Evolutionary conservation across 2,797 vertebrate species (phyloP), one percentile per base, ranked within the genome.

Genomic region (Lateolabrax maculatus): DNA sequence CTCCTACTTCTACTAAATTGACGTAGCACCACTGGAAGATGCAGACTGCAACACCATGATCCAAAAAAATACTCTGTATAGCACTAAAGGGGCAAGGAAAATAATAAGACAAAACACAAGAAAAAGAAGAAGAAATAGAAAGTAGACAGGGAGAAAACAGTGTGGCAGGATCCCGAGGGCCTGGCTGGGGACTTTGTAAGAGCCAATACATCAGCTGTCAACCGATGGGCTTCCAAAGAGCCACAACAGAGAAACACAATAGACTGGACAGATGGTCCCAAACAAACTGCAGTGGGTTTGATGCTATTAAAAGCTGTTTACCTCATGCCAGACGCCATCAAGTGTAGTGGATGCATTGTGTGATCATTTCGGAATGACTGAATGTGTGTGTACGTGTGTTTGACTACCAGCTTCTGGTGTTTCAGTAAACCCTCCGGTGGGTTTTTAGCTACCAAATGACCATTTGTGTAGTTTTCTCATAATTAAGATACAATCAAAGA

Each of bases 291-390:
- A 81, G 94, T 87, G 88, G 83, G 95, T 95, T 95, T 95, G 80
- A 93, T 92, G 95, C 96, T 96, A 96, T 96, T 96, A 96, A 96
- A 96, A 96, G 96, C 96, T 94, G 95, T 96, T 96, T 95, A 95
- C 96, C 95, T 96, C 94, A 93, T 92, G 95, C 87, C 88, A 92
- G 89, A 92, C 81, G 51, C 80, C 67, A 52, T 80, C 79, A 55
- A 77, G 84, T 85, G 73, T 53, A 53, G 63, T 75, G 75, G 64
- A 77, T 75, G 66, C 64, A 82, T 86, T 89, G 89, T 84, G 68
- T 86, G 86, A 85, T 87, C 82, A 80, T 84, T 79, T 84, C 21
- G 68, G 71, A 89, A 74, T 84, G 77, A 80, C 65, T 71, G n/a
- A 51, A 62, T 56, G 78, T 82, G 81, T 78, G 66, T 75, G 75